phyloP scores from a whole-genome alignment of 2,888 invertebrate species.

The Eupelmus urozonus region DNA sequence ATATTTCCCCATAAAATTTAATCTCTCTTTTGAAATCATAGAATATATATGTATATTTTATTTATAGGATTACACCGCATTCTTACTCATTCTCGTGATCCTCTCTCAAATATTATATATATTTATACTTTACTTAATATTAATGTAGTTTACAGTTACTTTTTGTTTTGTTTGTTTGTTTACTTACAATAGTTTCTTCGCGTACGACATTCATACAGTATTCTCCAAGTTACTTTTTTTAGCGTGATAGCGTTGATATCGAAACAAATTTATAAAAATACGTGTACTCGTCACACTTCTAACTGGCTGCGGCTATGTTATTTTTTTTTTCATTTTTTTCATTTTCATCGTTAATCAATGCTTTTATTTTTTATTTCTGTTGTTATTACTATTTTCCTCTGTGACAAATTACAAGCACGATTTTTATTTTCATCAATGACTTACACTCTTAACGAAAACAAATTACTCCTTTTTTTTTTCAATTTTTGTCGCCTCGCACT shows the following conservation, averaged over 20 bases:
- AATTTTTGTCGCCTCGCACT: not conserved
- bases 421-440: constrained; percentile 43
- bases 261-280: constrained; percentile 74
- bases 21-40: constrained; percentile 55
- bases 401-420: constrained; percentile 57
- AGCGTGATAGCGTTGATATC: constrained; percentile 66
- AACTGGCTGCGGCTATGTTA: constrained; percentile 63
- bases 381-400: constrained; percentile 26
- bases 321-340: constrained; percentile 57
- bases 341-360: constrained; percentile 46
- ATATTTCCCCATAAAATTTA: constrained; percentile 56
- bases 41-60: constrained; percentile 44
- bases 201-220: constrained; percentile 65
- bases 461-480: constrained; percentile 34
- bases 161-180: constrained; percentile 59
- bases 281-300: constrained; percentile 63
- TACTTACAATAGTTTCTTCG: constrained; percentile 63
- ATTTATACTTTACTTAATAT: constrained; percentile 60
- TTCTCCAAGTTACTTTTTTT: constrained; percentile 47
- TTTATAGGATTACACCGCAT: constrained; percentile 43
- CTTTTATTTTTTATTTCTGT: constrained; percentile 51
- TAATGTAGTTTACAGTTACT: constrained; percentile 61
- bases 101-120: constrained; percentile 64
- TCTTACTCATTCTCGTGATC: constrained; percentile 43
- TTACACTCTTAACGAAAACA: constrained; percentile 62